These are phyloP conservation scores for Rallus crepitans DNA, from an alignment of 2,797 vertebrate genomes.

Conservation along the genomic window DNA sequence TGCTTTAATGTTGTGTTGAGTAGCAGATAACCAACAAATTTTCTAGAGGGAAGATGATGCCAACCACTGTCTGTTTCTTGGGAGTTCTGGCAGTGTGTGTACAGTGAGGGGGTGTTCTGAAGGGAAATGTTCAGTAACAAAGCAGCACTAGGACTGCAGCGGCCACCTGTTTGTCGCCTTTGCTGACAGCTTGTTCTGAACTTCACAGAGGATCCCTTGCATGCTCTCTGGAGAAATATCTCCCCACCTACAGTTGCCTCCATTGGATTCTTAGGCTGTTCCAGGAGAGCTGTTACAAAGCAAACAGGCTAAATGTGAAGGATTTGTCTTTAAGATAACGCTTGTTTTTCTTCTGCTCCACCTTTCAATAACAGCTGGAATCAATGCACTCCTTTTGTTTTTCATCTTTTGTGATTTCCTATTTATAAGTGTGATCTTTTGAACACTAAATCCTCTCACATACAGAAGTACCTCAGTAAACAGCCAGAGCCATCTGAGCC, in stretches of 20 bases:
- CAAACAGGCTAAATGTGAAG: background rate
- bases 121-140: background rate
- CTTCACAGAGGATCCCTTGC: background rate
- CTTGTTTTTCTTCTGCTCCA: background rate
- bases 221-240: background rate
- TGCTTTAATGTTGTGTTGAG: background rate
- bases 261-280: background rate
- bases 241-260: background rate
- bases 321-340: background rate
- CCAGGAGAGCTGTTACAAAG: background rate
- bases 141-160: background rate
- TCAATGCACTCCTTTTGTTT: background rate
- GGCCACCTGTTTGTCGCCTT: background rate
- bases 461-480: background rate
- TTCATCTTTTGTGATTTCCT: background rate
- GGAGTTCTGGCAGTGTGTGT: background rate
- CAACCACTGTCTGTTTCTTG: background rate
- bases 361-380: background rate
- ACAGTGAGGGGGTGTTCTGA: accelerated
- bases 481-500: background rate
- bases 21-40: background rate
- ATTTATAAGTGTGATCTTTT: background rate
- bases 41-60: background rate
- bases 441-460: accelerated
- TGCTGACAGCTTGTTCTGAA: background rate